Percentiles rank a stretch among this genome's conserved stretches.
These are phyloP conservation scores for Lasioglossum marginatum DNA, from an alignment of 2,888 invertebrate species.

Conservation along the genomic window DNA sequence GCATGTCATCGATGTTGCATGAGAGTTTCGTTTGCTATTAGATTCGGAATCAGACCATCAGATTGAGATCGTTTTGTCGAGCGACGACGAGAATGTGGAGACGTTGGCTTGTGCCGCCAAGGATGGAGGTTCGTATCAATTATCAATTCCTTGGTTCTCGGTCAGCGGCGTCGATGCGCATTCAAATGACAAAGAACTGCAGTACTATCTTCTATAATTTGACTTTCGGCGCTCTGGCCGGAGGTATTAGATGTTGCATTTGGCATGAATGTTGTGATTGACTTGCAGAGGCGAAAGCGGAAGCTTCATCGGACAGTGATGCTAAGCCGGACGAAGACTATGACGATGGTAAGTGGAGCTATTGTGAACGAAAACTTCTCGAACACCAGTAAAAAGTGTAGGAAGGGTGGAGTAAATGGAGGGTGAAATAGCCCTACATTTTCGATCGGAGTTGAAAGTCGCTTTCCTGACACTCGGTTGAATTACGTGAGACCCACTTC, in stretches of 20 bases:
- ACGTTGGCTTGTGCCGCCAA: conserved; percentile 83
- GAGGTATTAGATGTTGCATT: conserved; percentile 59
- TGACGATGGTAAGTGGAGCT: conserved; percentile 78
- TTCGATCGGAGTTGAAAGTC: conserved; percentile 51
- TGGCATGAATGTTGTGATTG: conserved; percentile 69
- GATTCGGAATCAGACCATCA: conserved; percentile 85
- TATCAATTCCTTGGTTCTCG: background rate
- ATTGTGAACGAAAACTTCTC: background rate
- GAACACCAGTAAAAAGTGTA: background rate
- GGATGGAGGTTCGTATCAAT: conserved; percentile 85
- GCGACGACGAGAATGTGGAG: conserved; percentile 82
- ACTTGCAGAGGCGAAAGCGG: conserved; percentile 82
- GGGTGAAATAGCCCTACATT: conserved; percentile 46
- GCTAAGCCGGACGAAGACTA: conserved; percentile 77
- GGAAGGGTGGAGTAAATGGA: conserved; percentile 54
- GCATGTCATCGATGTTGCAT: conserved; percentile 68
- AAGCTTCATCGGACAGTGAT: conserved; percentile 82
- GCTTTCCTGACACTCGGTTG: conserved; percentile 65
- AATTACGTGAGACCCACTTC: conserved; percentile 63
- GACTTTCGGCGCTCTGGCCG: background rate
- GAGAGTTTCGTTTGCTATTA: conserved; percentile 78
- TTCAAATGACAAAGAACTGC: background rate
- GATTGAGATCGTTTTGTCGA: conserved; percentile 81
- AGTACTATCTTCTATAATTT: background rate
- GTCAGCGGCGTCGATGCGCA: background rate